Evolutionary conservation across 2,888 invertebrate species (phyloP).

Genomic region (Conistra vaccinii): DNA sequence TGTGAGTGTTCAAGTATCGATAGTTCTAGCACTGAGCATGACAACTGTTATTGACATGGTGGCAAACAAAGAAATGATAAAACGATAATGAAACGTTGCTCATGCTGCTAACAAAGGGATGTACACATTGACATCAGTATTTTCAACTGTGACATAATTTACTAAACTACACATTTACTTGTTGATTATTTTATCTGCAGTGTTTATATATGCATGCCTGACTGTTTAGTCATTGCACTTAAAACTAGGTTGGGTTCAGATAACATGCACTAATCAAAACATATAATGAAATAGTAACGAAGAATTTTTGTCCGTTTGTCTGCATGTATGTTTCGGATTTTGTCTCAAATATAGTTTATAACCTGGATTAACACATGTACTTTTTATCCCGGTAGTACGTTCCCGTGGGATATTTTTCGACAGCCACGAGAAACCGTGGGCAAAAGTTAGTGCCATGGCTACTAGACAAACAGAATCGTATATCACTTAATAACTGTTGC

Average conservation of each 20-base stretch:
- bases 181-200: constrained; percentile 54
- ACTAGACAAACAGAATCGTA: background rate
- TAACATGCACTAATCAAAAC: constrained; percentile 15
- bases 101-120: constrained; percentile 65
- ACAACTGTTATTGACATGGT: constrained; percentile 57
- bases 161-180: constrained; percentile 54
- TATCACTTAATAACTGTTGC: constrained; percentile 5
- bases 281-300: too few species aligned
- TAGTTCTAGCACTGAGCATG: constrained; percentile 43
- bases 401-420: too few species aligned
- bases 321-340: too few species aligned
- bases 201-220: constrained; percentile 38
- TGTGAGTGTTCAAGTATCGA: constrained; percentile 33
- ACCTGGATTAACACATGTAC: too few species aligned
- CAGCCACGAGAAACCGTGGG: too few species aligned
- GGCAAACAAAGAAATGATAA: constrained; percentile 69
- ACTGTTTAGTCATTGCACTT: constrained; percentile 23
- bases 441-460: constrained; percentile 1
- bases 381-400: too few species aligned
- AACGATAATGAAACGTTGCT: constrained; percentile 64
- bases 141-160: constrained; percentile 60
- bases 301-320: too few species aligned
- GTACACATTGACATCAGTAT: constrained; percentile 52
- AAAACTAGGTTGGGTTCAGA: constrained; percentile 34
- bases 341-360: too few species aligned